These are phyloP conservation scores for Sterna hirundo DNA, from an alignment of 2,113 vertebrate species.

Conservation along the genomic window DNA sequence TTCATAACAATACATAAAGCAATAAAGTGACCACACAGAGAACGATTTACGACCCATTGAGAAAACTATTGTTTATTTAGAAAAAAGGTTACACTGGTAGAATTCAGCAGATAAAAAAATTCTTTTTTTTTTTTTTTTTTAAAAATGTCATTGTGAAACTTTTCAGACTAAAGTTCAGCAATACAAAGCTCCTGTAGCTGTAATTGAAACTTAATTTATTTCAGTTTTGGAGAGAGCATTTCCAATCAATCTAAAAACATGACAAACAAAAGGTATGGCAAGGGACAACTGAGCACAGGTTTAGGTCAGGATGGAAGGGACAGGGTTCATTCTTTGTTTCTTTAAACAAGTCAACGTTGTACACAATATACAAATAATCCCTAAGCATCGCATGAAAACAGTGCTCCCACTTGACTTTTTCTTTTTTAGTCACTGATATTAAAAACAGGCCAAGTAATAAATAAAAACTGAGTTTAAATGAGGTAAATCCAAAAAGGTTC, in stretches of 20 bases:
- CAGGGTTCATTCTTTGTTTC: constrained; percentile 10
- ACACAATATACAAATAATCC: constrained; percentile 96
- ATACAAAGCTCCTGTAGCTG: constrained; percentile 87
- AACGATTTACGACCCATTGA: constrained; percentile 89
- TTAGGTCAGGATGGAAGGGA: not conserved
- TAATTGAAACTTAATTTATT: constrained; percentile 80
- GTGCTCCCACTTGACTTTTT: constrained; percentile 73
- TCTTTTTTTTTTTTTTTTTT: constrained; percentile 76
- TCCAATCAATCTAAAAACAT: constrained; percentile 90
- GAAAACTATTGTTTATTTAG: constrained; percentile 99
- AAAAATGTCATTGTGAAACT: constrained; percentile 92
- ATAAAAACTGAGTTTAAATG: constrained; percentile 89
- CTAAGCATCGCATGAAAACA: constrained; percentile 84
- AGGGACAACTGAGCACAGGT: constrained; percentile 71
- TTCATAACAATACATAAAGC: not conserved
- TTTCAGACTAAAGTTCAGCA: constrained; percentile 82
- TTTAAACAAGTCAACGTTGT: constrained; percentile 82
- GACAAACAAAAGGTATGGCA: constrained; percentile 78
- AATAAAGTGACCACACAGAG: constrained; percentile 75
- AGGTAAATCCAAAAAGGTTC: constrained; percentile 87
- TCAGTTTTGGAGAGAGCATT: constrained; percentile 71
- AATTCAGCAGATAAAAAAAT: constrained; percentile 97
- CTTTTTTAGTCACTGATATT: constrained; percentile 79
- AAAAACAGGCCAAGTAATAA: constrained; percentile 90
- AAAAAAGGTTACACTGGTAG: constrained; percentile 96